Evolutionary conservation across 2,888 invertebrate genomes (phyloP).

Genomic region (Penaeus monodon): DNA sequence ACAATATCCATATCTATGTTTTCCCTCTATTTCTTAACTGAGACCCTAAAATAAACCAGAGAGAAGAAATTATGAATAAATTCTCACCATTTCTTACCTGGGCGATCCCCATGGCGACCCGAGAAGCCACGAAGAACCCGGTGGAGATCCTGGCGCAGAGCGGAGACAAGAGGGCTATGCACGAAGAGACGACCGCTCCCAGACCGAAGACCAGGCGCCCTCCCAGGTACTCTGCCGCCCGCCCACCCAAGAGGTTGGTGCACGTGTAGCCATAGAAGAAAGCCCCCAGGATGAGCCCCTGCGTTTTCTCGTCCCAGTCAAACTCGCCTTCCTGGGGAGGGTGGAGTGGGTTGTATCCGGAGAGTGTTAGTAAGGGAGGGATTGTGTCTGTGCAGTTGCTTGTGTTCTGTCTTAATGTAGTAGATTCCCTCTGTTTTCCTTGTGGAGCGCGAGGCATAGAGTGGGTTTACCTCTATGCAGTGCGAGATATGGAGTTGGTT

Average conservation of each 20-base stretch:
- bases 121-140: slow-evolving; percentile 80
- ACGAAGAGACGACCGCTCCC: slow-evolving; percentile 83
- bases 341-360: no score
- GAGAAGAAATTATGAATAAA: not conserved
- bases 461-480: no score
- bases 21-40: no score
- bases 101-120: slow-evolving; percentile 85
- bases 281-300: slow-evolving; percentile 83
- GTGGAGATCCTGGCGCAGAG: slow-evolving; percentile 79
- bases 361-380: no score
- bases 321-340: slow-evolving; percentile 80
- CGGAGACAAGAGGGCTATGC: slow-evolving; percentile 87
- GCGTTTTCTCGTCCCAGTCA: slow-evolving; percentile 79
- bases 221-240: slow-evolving; percentile 82
- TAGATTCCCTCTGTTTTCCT: no score
- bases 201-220: slow-evolving; percentile 89
- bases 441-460: no score
- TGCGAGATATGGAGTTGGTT: no score
- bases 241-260: slow-evolving; percentile 68
- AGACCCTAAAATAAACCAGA: no score
- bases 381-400: no score
- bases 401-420: no score
- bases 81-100: slow-evolving; percentile 75
- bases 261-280: slow-evolving; percentile 40
- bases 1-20: no score